These are phyloP conservation scores for Sycophila texana DNA, from an alignment of 2,888 invertebrate genomes.

Conservation along the genomic window DNA sequence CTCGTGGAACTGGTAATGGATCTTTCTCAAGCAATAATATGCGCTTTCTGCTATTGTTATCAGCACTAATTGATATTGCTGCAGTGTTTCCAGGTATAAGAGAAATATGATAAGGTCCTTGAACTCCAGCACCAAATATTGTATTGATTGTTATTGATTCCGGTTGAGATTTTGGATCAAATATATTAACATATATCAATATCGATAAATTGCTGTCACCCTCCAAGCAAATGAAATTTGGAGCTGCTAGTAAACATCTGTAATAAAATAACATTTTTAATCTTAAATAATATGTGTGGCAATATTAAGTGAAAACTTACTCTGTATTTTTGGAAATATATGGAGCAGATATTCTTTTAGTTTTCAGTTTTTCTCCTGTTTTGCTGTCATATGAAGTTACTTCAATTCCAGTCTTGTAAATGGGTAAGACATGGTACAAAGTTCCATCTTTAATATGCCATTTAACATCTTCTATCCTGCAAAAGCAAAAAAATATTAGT, in stretches of 20 bases:
- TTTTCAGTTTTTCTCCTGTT: slow-evolving; percentile 72
- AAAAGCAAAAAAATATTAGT: slow-evolving; percentile 27
- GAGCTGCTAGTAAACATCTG: slow-evolving; percentile 81
- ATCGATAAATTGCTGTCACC: slow-evolving; percentile 77
- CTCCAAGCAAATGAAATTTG: slow-evolving; percentile 82
- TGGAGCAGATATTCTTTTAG: slow-evolving; percentile 67
- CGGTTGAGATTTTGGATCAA: slow-evolving; percentile 66
- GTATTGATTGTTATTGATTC: slow-evolving; percentile 69
- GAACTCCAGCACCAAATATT: slow-evolving; percentile 70
- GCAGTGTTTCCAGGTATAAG: slow-evolving; percentile 68
- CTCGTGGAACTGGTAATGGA: slow-evolving; percentile 71
- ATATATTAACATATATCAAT: slow-evolving; percentile 81
- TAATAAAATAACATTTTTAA: slow-evolving; percentile 62
- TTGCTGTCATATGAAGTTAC: slow-evolving; percentile 72
- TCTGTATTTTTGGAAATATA: slow-evolving; percentile 70
- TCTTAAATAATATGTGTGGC: slow-evolving; percentile 25
- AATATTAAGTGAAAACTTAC: slow-evolving; percentile 62
- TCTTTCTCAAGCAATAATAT: slow-evolving; percentile 68
- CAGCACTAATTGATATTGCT: slow-evolving; percentile 68
- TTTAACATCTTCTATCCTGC: slow-evolving; percentile 71
- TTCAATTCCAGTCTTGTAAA: slow-evolving; percentile 71
- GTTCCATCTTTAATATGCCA: slow-evolving; percentile 73
- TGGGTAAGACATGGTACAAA: slow-evolving; percentile 71
- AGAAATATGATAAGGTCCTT: slow-evolving; percentile 69
- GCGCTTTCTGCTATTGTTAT: slow-evolving; percentile 71